Evolutionary conservation across 2,797 vertebrate species (phyloP).

Genomic region (Coregonus ussuriensis): DNA sequence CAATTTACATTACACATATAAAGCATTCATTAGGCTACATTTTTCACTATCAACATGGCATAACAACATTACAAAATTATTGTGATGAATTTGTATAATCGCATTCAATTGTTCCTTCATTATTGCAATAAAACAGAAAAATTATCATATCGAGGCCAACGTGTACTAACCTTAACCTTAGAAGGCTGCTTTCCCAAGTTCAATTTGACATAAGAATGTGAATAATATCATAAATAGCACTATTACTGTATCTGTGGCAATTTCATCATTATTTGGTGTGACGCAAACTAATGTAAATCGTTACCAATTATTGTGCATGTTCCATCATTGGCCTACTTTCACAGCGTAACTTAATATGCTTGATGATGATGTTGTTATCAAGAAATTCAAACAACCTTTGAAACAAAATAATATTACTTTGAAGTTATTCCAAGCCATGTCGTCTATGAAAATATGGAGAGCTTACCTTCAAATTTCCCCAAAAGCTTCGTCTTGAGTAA

Average conservation of each 20-base stretch:
- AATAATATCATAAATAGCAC: neutral
- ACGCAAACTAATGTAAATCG: neutral
- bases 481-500: slow-evolving; percentile 47
- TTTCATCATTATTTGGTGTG: neutral
- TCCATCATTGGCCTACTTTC: neutral
- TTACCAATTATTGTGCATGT: neutral
- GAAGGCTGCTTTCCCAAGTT: neutral
- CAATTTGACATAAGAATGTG: neutral
- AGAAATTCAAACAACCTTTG: slow-evolving; percentile 2
- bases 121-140: neutral
- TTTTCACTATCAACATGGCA: neutral
- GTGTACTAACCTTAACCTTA: neutral
- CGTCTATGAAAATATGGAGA: neutral
- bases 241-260: neutral
- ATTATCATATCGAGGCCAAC: neutral
- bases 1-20: neutral
- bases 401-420: neutral
- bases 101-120: neutral
- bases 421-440: neutral
- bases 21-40: neutral
- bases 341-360: neutral
- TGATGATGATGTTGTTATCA: neutral
- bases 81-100: neutral
- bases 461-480: slow-evolving; percentile 64
- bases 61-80: neutral